Percentiles rank a stretch among this genome's conserved stretches.
phyloP scores from a whole-genome alignment of 2,797 vertebrate species.

The Oophaga sylvatica region DNA sequence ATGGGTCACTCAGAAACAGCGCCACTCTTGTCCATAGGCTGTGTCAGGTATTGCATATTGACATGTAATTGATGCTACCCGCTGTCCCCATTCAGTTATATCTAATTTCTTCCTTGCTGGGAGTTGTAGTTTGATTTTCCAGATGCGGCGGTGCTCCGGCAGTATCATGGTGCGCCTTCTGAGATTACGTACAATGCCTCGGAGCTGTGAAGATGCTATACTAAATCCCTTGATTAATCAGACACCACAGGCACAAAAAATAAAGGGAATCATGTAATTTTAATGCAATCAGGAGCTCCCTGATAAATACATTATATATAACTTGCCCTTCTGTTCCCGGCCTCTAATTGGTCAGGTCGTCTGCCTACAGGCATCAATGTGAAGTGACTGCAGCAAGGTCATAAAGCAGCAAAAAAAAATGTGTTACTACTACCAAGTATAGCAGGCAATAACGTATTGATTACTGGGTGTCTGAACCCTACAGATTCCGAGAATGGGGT shows the following conservation, averaged over 20 bases:
- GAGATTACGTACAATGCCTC: too few species aligned
- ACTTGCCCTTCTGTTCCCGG: background rate
- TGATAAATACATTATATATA: constrained; percentile 8
- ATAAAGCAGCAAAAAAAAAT: background rate
- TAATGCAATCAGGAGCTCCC: constrained; percentile 9
- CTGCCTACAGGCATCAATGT: background rate
- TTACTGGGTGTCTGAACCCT: too few species aligned
- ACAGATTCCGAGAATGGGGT: too few species aligned
- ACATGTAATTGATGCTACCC: background rate
- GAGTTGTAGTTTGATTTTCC: too few species aligned
- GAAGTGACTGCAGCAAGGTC: background rate
- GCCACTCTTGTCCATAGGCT: background rate
- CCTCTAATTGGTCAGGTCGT: background rate
- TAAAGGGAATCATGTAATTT: constrained; percentile 11
- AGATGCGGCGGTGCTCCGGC: too few species aligned
- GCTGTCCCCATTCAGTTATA: background rate
- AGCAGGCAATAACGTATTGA: too few species aligned
- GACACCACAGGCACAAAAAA: background rate
- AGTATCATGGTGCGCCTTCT: too few species aligned
- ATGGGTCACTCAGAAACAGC: background rate
- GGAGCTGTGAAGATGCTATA: background rate
- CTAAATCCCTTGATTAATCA: background rate
- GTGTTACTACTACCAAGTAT: background rate
- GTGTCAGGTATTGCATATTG: background rate
- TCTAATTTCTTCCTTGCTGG: too few species aligned